phyloP scores from a whole-genome alignment of 2,797 vertebrate species.

The Chelonia mydas region DNA sequence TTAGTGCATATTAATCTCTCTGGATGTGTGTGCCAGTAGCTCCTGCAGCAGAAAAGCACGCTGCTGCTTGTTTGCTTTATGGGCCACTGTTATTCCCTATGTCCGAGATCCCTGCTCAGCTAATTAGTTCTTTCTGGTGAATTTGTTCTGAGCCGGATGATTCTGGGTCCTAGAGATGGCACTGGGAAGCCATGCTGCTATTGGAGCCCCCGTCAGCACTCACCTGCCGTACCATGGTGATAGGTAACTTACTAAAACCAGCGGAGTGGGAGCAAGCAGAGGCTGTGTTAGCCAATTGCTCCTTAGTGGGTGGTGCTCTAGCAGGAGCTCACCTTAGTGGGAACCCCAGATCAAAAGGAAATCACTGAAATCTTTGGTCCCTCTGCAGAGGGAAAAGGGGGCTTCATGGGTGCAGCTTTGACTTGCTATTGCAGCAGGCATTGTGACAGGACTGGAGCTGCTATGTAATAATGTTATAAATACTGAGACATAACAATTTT shows the following conservation, averaged over 20 bases:
- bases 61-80: conserved; percentile 65
- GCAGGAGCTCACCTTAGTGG: background rate
- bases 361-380: rapidly evolving
- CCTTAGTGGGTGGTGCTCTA: background rate
- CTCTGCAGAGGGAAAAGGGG: background rate
- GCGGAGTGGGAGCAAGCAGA: background rate
- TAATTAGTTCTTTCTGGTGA: conserved; percentile 56
- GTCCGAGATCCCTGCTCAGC: conserved; percentile 59
- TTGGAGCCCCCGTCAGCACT: conserved; percentile 8
- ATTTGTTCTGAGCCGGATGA: conserved; percentile 60
- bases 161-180: conserved; percentile 33
- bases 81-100: background rate
- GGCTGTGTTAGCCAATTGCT: rapidly evolving
- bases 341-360: background rate
- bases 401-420: background rate
- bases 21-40: conserved; percentile 31
- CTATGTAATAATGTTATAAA: background rate
- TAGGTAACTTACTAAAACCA: background rate
- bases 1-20: conserved; percentile 72
- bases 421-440: background rate
- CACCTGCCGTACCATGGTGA: rapidly evolving
- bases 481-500: conserved; percentile 18
- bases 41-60: conserved; percentile 47
- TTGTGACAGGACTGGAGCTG: background rate
- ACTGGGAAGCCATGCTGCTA: background rate